These are phyloP conservation scores for Alouatta caraya DNA, from an alignment of 2,797 vertebrate genomes.

Conservation along the genomic window DNA sequence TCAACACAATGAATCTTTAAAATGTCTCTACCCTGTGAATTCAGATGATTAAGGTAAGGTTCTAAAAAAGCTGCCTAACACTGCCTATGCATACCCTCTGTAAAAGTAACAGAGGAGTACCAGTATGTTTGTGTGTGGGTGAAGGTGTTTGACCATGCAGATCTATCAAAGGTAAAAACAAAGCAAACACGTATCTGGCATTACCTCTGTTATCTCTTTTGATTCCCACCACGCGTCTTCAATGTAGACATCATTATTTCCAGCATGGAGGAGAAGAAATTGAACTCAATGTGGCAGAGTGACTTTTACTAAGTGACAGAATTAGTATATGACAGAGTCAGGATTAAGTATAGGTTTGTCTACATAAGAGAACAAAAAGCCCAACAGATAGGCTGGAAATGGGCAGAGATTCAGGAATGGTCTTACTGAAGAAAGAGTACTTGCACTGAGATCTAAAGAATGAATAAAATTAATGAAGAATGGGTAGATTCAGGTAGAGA, in stretches of 20 bases:
- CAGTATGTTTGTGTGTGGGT: background rate
- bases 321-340: background rate
- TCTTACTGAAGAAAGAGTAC: background rate
- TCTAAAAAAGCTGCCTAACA: background rate
- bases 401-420: background rate
- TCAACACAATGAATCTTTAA: background rate
- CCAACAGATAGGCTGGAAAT: background rate
- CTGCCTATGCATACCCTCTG: background rate
- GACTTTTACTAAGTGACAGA: background rate
- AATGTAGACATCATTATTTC: background rate
- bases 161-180: background rate
- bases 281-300: background rate
- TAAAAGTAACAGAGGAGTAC: background rate
- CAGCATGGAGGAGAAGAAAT: background rate
- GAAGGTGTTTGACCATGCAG: background rate
- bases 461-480: background rate
- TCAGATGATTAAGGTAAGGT: background rate
- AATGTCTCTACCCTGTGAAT: background rate
- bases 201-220: background rate
- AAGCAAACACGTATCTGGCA: background rate
- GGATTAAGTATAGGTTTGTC: background rate
- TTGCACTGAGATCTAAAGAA: background rate
- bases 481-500: background rate
- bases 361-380: background rate
- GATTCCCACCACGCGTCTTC: accelerated